Percentiles rank a stretch among this genome's conserved stretches.
These are phyloP conservation scores for Notodonta ziczac DNA, from an alignment of 2,888 invertebrate genomes.

Conservation along the genomic window DNA sequence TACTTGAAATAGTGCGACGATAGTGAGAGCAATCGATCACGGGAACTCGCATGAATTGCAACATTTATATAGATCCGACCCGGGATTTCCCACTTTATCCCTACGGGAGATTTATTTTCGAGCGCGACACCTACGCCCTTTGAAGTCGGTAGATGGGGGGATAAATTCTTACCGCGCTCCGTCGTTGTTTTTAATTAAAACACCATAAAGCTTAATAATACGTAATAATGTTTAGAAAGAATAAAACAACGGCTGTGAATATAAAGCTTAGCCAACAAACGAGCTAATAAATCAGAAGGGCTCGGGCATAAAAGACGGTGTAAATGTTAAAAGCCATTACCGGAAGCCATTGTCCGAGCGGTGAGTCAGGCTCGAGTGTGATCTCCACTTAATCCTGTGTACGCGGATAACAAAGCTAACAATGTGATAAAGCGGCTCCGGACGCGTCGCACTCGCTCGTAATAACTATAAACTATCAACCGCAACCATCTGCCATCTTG, in stretches of 20 bases:
- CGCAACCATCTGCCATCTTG: slow-evolving; percentile 84
- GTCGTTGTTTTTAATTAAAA: slow-evolving; percentile 79
- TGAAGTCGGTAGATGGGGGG: slow-evolving; percentile 74
- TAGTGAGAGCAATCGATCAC: slow-evolving; percentile 74
- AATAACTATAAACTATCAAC: slow-evolving; percentile 85
- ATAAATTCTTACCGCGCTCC: slow-evolving; percentile 69
- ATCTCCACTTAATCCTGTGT: slow-evolving; percentile 77
- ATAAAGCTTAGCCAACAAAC: slow-evolving; percentile 31
- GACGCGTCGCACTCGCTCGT: slow-evolving; percentile 78
- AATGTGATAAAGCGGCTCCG: slow-evolving; percentile 80
- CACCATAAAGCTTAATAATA: slow-evolving; percentile 63
- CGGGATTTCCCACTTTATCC: slow-evolving; percentile 68
- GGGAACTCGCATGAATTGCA: slow-evolving; percentile 68
- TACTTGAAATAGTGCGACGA: slow-evolving; percentile 72
- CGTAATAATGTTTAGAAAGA: slow-evolving; percentile 49
- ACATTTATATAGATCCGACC: slow-evolving; percentile 74
- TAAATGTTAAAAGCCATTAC: slow-evolving; percentile 67
- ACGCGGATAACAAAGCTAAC: slow-evolving; percentile 81
- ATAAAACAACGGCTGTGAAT: slow-evolving; percentile 28
- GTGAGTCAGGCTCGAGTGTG: slow-evolving; percentile 59
- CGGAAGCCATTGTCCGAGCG: slow-evolving; percentile 63
- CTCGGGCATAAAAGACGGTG: slow-evolving; percentile 48
- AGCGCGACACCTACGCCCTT: slow-evolving; percentile 75
- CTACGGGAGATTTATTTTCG: slow-evolving; percentile 74
- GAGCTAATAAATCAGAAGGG: slow-evolving; percentile 37